Evolutionary conservation across 1,140 invertebrate genomes (phyloP).

Genomic region (Pogonognathellus flavescens): DNA sequence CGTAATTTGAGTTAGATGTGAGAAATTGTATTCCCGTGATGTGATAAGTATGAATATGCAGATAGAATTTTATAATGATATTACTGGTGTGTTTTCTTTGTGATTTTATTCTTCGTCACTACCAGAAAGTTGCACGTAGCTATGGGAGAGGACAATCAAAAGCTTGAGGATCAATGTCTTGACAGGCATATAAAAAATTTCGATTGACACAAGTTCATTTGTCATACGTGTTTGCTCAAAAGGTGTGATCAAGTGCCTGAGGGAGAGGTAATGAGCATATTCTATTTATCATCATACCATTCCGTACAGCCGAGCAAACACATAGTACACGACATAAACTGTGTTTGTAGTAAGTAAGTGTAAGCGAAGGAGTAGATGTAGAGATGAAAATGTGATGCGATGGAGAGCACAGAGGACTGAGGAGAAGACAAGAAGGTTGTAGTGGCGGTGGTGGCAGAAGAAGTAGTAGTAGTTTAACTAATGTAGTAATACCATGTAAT

Average conservation of each 20-base stretch:
- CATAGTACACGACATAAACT: not conserved
- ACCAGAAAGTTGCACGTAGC: not conserved
- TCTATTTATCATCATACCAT: slow-evolving; percentile 58
- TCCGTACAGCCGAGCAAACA: not conserved
- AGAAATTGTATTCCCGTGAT: too few species aligned
- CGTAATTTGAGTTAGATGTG: too few species aligned
- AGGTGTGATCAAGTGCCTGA: slow-evolving; percentile 60
- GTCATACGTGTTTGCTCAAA: slow-evolving; percentile 61
- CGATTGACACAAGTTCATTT: slow-evolving; percentile 62
- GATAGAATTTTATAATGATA: not conserved
- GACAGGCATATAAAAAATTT: not conserved
- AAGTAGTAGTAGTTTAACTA: not conserved
- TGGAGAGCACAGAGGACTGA: not conserved
- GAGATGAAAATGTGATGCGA: not conserved
- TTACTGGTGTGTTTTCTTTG: not conserved
- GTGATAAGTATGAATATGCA: too few species aligned
- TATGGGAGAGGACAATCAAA: not conserved
- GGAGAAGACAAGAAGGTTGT: not conserved
- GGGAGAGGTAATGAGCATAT: slow-evolving; percentile 59
- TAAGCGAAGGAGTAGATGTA: not conserved
- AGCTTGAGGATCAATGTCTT: slow-evolving; percentile 14
- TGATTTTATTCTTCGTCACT: slow-evolving; percentile 49
- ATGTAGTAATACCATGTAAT: slow-evolving; percentile 1
- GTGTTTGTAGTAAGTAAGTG: not conserved
- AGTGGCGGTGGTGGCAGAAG: not conserved